Evolutionary conservation across 1,140 invertebrate genomes (phyloP).

Genomic region (Musca domestica): DNA sequence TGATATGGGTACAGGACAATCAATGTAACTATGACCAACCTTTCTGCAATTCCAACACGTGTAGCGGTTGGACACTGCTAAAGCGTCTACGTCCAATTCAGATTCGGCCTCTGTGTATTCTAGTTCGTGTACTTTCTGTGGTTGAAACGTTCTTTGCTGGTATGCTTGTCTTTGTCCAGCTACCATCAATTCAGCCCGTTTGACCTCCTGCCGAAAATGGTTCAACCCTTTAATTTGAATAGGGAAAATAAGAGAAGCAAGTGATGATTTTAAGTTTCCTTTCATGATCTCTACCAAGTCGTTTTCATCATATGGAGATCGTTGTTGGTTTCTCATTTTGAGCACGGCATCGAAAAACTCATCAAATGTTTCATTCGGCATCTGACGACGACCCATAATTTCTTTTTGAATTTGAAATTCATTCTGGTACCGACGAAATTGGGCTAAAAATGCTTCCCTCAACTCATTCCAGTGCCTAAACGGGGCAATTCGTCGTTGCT

Average conservation of each 20-base stretch:
- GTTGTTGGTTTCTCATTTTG: neutral
- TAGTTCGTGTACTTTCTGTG: neutral
- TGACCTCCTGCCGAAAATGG: neutral
- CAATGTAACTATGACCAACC: neutral
- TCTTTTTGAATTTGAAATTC: neutral
- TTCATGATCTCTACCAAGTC: neutral
- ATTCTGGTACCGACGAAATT: neutral
- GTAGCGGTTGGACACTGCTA: neutral
- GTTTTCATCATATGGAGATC: neutral
- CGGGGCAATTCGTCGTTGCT: neutral
- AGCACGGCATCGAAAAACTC: neutral
- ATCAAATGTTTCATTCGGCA: neutral
- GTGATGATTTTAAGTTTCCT: neutral
- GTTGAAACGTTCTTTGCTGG: neutral
- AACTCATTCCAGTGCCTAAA: neutral
- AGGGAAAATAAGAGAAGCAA: neutral
- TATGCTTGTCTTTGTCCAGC: neutral
- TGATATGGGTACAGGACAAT: too few species aligned
- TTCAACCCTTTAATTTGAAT: neutral
- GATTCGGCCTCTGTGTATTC: neutral
- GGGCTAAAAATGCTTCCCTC: neutral
- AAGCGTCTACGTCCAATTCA: neutral
- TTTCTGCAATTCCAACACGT: neutral
- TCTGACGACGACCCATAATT: neutral
- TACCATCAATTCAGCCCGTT: neutral